Conservation (phyloP, 2,113 vertebrate genomes). For the Calidris pygmaea region DNA sequence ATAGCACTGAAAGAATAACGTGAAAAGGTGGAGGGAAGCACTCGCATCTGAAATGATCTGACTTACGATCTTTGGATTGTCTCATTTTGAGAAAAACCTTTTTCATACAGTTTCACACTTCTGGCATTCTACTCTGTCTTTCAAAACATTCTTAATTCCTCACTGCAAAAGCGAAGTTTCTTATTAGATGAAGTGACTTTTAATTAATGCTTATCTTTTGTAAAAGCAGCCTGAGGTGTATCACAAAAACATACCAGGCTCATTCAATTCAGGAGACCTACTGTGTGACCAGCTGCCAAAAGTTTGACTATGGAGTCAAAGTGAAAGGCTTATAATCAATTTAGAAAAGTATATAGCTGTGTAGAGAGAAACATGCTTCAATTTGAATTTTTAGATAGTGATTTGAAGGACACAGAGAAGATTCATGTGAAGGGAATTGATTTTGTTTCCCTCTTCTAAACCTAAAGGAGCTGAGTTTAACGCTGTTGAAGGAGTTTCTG, state of each 20-base stretch:
- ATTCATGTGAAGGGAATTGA: background rate
- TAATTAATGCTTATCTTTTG: conserved; percentile 18
- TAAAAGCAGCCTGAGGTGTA: background rate
- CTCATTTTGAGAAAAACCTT: background rate
- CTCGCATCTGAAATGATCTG: background rate
- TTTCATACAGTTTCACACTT: background rate
- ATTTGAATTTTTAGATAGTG: background rate
- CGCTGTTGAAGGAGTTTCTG: conserved; percentile 60
- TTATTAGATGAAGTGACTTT: background rate
- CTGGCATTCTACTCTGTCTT: background rate
- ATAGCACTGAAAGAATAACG: background rate
- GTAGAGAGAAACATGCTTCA: background rate
- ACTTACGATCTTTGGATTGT: background rate
- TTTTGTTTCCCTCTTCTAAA: background rate
- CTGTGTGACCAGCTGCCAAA: conserved; percentile 17
- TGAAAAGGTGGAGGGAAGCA: background rate
- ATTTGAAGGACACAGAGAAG: background rate
- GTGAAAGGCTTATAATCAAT: conserved; percentile 1
- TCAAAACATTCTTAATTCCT: conserved; percentile 4
- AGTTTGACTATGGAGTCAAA: background rate
- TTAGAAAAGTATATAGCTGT: background rate
- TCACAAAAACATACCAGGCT: background rate
- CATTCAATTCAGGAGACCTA: background rate
- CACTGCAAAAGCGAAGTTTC: background rate
- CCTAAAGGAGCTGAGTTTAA: conserved; percentile 13